Evolutionary conservation across 1,140 invertebrate species (phyloP), one percentile per base, ranked within the genome.

Genomic region (Anoplolepis gracilipes): DNA sequence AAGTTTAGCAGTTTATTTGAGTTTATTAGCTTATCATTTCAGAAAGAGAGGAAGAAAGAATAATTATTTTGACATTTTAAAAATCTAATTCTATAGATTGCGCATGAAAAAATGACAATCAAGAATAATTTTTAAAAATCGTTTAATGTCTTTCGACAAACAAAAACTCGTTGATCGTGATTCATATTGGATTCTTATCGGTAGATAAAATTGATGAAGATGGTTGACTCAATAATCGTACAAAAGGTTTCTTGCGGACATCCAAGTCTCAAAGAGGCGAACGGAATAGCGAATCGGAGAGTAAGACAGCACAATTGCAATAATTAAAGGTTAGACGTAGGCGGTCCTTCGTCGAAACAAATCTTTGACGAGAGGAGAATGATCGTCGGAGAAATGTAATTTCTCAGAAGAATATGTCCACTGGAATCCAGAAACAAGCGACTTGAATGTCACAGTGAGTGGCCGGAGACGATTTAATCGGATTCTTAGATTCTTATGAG

Each of bases 241-340:
- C 25, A 59, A 81, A 81, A 87, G 67, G 57, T 73, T 85, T 62
- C 25, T 33, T 30, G 55, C 8, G 33, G 5, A 49, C 16, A 49
- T 65, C 33, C 30, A 22, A 72, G 22, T 30, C 55, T 28, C 33
- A n/a, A n/a, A n/a, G 7, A 42, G 75, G 49, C 25, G 55, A 57
- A 49, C 22, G 19, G 61, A 76, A 75, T 61, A 64, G 70, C 28
- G 42, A 53, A 55, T 64, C 69, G 3, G 22, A 30, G 49, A 70
- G 11, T 39, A 22, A 39, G 53, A 28, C 25, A 19, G 13, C 1
- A 39, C n/a, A 28, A 39, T n/a, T 28, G 39, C 19, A 36, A 39
- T 87, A 88, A 88, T 87, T 62, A 87, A 72, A 87, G 78, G 72
- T 89, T 82, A 70, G 33, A 88, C 70, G 85, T 84, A 75, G 46